Base-by-base conservation (phyloP, 2,888 invertebrate genomes). In the Nematopogon swammerdamellus region DNA sequence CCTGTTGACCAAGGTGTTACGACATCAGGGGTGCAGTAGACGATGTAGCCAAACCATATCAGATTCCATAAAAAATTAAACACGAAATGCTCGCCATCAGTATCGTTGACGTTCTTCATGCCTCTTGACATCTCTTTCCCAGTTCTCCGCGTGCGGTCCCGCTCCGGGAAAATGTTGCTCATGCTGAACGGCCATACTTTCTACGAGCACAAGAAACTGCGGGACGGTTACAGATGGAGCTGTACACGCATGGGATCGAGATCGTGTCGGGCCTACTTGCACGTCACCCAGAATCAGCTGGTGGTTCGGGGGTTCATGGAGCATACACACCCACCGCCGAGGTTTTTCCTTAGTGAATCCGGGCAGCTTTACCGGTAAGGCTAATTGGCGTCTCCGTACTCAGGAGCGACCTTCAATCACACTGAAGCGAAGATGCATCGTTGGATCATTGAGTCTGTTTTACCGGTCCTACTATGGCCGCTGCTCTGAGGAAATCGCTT, bases 231-330 rank as follows among this genome's bases (percentile, higher is more conserved):
- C 59, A 67, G 79, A 0, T 79, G 79, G 79, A 77, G 77, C 60
- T 79, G 79, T 54, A 77, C 79, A 0, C 75, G 75, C 57, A 77
- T 77, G 77, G 76, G 75, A 0, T 77, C 77, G 50, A 68, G 77
- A 53, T 73, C 77, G 1, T 79, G 79, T 55, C 61, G 75, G 43
- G 79, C 69, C 0, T 77, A 75, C 58, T 63, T 79, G 1, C 77
- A 75, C 52, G 77, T 77, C 3, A 73, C 74, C 2, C 62, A 63
- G 2, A 67, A 72, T 3, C 76, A 67, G 70, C 51, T 74, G 48
- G 77, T 79, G 2, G 64, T 76, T 2, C 64, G 75, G 50, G 77
- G 75, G 0, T 65, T 68, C 3, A 75, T 69, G 0, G 64, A 68
- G 46, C 79, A 79, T 48, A 77, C 76, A 0, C 77, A 79, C 55